These are phyloP conservation scores for Ophioderma brevispina DNA, from an alignment of 35 echinoderm and acorn worm genomes.

Conservation along the genomic window DNA sequence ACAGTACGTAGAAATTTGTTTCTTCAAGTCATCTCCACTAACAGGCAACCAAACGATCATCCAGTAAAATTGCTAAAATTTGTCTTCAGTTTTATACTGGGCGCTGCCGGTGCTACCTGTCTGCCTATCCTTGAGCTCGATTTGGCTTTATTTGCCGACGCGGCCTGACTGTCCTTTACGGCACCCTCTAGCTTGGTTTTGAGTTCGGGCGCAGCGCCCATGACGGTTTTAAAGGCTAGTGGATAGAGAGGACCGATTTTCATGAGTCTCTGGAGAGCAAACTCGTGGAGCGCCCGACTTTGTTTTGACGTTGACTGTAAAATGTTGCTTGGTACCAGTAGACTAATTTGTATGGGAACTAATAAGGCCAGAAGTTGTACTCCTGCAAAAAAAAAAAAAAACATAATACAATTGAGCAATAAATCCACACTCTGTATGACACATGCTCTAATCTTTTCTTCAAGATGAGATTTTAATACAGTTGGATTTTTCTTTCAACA, in stretches of 20 bases:
- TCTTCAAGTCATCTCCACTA: no score
- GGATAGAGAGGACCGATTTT: conserved; percentile 94
- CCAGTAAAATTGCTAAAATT: conserved; percentile 98
- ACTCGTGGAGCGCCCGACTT: conserved; percentile 77
- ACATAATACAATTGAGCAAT: no score
- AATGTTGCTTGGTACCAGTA: conserved; percentile 36
- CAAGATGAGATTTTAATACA: no score
- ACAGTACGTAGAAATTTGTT: no score
- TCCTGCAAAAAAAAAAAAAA: conserved; percentile 29
- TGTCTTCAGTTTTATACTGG: conserved; percentile 94
- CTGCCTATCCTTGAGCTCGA: conserved; percentile 30
- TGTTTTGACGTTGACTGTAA: conserved; percentile 55
- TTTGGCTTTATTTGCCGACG: conserved; percentile 69
- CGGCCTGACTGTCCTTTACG: conserved; percentile 71
- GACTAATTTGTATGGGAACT: conserved; percentile 85
- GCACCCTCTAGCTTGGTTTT: conserved; percentile 92
- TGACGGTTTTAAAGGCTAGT: conserved; percentile 79
- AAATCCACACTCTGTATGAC: no score
- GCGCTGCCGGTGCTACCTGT: conserved; percentile 42
- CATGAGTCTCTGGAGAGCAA: conserved; percentile 85
- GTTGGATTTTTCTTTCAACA: no score
- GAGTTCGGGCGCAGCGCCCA: conserved; percentile 76
- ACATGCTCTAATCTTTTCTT: no score
- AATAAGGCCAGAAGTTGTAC: conserved; percentile 80
- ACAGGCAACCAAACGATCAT: conserved; percentile 42